A percentile compares a stretch with the other conserved stretches of the same genome.
Evolutionary conservation across 2,888 invertebrate genomes (phyloP).

Genomic region (Megaustenia siamemsis): DNA sequence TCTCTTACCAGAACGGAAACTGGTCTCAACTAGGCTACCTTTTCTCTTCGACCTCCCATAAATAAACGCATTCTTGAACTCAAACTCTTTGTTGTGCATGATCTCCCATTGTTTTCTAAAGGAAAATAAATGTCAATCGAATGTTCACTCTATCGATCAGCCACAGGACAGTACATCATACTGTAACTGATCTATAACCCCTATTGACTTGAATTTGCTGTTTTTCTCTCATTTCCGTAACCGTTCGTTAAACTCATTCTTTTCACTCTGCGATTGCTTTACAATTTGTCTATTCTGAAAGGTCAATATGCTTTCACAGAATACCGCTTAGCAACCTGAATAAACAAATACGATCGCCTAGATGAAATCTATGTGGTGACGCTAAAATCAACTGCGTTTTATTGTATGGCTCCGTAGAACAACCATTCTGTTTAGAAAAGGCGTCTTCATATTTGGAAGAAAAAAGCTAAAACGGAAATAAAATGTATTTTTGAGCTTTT

Average conservation of each 20-base stretch:
- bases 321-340: background rate
- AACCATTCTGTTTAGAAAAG: too few species aligned
- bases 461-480: too few species aligned
- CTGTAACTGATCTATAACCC: background rate
- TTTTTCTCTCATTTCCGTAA: background rate
- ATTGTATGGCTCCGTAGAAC: background rate
- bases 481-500: too few species aligned
- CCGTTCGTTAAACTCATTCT: background rate
- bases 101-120: background rate
- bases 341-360: background rate
- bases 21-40: too few species aligned
- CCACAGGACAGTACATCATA: background rate
- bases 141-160: background rate
- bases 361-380: background rate
- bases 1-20: too few species aligned
- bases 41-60: too few species aligned
- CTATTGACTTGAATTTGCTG: background rate
- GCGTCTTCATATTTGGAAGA: too few species aligned
- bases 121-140: background rate
- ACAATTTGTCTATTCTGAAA: background rate
- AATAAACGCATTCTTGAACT: background rate
- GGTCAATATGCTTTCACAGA: background rate
- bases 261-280: background rate
- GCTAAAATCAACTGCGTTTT: too few species aligned
- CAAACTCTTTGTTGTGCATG: background rate